These are phyloP conservation scores for Astropecten irregularis DNA, from an alignment of 53 echinoderm and acorn worm genomes.

Conservation along the genomic window DNA sequence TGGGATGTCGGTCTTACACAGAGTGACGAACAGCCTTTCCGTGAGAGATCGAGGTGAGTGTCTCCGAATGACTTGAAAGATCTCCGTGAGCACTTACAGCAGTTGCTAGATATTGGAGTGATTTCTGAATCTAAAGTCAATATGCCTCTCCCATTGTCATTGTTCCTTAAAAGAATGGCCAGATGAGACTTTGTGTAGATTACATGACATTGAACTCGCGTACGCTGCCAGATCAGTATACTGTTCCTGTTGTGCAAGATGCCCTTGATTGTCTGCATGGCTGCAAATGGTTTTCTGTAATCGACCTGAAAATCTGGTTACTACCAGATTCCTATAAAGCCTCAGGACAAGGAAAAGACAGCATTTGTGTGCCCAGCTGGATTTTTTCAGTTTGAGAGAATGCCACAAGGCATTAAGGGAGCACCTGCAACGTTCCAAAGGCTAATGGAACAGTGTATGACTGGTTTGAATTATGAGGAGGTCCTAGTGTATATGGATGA, in stretches of 20 bases:
- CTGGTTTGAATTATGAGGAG: constrained; percentile 54
- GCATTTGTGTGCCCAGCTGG: constrained; percentile 43
- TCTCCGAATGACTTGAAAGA: constrained; percentile 9
- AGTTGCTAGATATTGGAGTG: constrained; percentile 27
- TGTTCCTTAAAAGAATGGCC: constrained; percentile 26
- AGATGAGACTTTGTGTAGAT: constrained; percentile 43
- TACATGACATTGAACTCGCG: constrained; percentile 41
- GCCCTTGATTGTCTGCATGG: constrained; percentile 52
- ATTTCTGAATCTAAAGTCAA: constrained; percentile 36
- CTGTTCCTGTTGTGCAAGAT: constrained; percentile 51
- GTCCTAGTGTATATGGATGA: constrained; percentile 81
- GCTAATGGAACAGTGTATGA: constrained; percentile 61
- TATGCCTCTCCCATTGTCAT: constrained; percentile 39
- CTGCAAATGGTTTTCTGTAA: constrained; percentile 52
- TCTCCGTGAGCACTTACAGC: constrained; percentile 20
- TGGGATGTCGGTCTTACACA: constrained; percentile 54
- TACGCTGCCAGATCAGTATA: constrained; percentile 49
- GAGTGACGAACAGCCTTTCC: background rate
- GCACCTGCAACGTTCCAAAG: constrained; percentile 65
- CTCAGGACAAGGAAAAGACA: constrained; percentile 44
- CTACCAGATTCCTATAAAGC: constrained; percentile 45
- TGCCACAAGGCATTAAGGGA: too few species aligned
- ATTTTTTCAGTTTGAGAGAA: too few species aligned
- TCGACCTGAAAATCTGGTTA: constrained; percentile 53
- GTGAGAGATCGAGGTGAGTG: constrained; percentile 11